Evolutionary conservation across 2,888 invertebrate species (phyloP).

Genomic region (Drosophila picticornis): DNA sequence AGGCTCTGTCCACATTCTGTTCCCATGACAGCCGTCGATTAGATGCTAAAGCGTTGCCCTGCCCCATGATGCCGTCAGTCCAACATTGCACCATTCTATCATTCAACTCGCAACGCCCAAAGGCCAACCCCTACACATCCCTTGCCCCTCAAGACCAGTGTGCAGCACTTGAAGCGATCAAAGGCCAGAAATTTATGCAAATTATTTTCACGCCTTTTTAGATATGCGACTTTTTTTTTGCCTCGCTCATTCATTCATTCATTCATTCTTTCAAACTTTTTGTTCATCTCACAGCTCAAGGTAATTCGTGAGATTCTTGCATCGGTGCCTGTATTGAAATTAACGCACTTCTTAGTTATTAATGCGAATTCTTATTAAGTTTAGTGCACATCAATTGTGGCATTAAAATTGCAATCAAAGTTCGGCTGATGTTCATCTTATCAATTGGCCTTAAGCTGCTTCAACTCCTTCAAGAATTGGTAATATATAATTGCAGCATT

Average conservation of each 20-base stretch:
- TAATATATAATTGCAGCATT: not conserved
- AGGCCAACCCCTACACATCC: not conserved
- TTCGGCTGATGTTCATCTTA: not conserved
- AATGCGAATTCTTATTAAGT: not conserved
- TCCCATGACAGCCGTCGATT: slow-evolving; percentile 79
- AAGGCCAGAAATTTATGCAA: slow-evolving; percentile 86
- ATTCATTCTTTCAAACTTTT: not conserved
- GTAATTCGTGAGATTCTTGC: not conserved
- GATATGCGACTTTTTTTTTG: slow-evolving; percentile 77
- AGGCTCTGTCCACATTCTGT: slow-evolving; percentile 33
- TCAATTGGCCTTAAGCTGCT: not conserved
- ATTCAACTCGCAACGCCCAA: slow-evolving; percentile 11
- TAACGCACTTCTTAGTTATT: not conserved
- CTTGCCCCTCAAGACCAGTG: slow-evolving; percentile 3
- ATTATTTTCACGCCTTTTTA: slow-evolving; percentile 86
- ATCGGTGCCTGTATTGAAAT: not conserved
- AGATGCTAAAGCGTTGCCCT: slow-evolving; percentile 39
- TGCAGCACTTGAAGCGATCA: slow-evolving; percentile 83
- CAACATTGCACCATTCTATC: slow-evolving; percentile 16
- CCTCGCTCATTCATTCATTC: not conserved
- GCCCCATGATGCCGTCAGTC: slow-evolving; percentile 3
- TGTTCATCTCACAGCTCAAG: not conserved
- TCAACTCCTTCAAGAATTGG: not conserved
- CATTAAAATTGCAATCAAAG: not conserved
- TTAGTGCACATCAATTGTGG: not conserved